Evolutionary conservation across 2,888 invertebrate species (phyloP).

Genomic region (Ichneumon xanthorius): DNA sequence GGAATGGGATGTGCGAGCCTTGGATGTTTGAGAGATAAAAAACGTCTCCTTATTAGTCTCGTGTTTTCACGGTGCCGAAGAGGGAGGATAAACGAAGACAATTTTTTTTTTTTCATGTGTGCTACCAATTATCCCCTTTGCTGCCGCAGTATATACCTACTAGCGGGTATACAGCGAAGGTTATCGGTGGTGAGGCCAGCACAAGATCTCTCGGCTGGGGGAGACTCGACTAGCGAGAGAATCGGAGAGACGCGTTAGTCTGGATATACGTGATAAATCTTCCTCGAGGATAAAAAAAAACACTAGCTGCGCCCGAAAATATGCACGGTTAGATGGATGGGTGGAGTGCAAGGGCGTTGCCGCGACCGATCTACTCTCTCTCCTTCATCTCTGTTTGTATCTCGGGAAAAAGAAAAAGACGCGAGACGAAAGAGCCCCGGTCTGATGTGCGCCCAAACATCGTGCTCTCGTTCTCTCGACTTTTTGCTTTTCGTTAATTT

Average conservation of each 20-base stretch:
- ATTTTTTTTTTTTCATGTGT: slow-evolving; percentile 41
- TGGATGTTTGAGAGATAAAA: slow-evolving; percentile 12
- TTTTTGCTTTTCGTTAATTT: slow-evolving; percentile 77
- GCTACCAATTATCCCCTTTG: slow-evolving; percentile 60
- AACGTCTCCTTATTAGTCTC: slow-evolving; percentile 55
- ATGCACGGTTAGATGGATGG: slow-evolving; percentile 82
- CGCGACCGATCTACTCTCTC: slow-evolving; percentile 71
- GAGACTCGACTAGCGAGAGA: slow-evolving; percentile 53
- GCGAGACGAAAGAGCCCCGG: slow-evolving; percentile 23
- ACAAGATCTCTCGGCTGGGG: slow-evolving; percentile 45
- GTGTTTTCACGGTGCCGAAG: slow-evolving; percentile 52
- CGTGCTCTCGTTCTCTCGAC: slow-evolving; percentile 45
- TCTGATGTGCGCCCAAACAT: slow-evolving; percentile 18
- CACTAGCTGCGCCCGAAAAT: slow-evolving; percentile 80
- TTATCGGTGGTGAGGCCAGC: slow-evolving; percentile 50
- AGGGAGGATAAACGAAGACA: slow-evolving; percentile 34
- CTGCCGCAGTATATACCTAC: slow-evolving; percentile 40
- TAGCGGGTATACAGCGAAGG: slow-evolving; percentile 36
- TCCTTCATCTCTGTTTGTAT: slow-evolving; percentile 62
- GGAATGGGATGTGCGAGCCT: slow-evolving; percentile 51
- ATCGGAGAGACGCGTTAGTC: slow-evolving; percentile 48
- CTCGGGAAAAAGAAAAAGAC: slow-evolving; percentile 44
- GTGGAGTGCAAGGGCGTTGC: slow-evolving; percentile 81
- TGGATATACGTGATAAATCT: slow-evolving; percentile 80
- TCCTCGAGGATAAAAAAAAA: slow-evolving; percentile 70